Base-by-base conservation (phyloP, 2,888 invertebrate species). In the Pedicia rivosa region DNA sequence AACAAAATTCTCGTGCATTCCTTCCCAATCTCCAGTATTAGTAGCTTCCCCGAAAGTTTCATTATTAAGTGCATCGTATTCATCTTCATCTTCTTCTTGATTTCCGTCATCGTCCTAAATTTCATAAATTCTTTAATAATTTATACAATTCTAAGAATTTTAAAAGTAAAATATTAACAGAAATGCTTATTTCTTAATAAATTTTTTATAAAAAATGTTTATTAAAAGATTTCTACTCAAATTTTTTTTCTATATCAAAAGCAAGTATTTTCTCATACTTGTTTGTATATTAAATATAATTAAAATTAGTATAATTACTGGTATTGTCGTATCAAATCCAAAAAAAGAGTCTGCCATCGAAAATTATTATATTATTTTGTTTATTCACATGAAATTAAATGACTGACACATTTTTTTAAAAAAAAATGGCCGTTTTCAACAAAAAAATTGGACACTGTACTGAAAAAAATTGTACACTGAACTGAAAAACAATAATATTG, bases 41-140 rank as follows among this genome's bases (percentile, higher is more conserved):
- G 75, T 76, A 45, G 74, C 78, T 36, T 75, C 74, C 17, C 90
- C 90, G 58, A 91, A 91, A 0, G 91, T 91, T 62, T 90, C 90
- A 61, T 90, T 83, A 50, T 91, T 91, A 44, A 88, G 70, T 2
- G 87, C 87, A 65, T 91, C 88, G 59, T 87, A 88, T 52, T 86
- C 86, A 44, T 84, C 86, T 50, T 81, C 82, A 4, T 74, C 73
- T 50, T 74, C 74, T 53, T 71, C 69, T 57, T 70, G 45, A 26
- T 55, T 52, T 36, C 55, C 54, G 35, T 50, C 51, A 36, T 50
- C 56, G 48, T 58, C 55, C 33, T 58, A 59, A 50, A 56, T 44
- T 46, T 49, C 22, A 14, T 10, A 24, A 7, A 8, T 5, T 24
- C 20, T 24, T 24, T 24, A 4, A 24, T 5, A 10, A 24, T 4